phyloP scores from a whole-genome alignment of 2,797 vertebrate species.

The Alectoris magna region DNA sequence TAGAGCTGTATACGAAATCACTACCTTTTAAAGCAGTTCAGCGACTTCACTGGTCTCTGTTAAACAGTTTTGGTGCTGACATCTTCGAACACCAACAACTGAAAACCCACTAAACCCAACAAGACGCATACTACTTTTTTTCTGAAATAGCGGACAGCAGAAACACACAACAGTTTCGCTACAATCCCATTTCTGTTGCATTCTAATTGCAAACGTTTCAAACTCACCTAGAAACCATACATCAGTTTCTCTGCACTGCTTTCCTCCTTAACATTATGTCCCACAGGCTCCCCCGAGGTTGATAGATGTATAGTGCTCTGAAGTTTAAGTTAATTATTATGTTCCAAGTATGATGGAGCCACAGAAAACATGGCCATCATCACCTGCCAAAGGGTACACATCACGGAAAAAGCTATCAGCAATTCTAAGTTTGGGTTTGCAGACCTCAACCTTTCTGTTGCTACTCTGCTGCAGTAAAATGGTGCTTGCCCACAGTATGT shows the following conservation, averaged over 20 bases:
- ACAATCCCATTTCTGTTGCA: background rate
- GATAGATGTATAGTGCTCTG: background rate
- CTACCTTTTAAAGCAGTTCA: background rate
- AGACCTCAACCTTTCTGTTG: background rate
- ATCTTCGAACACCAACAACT: background rate
- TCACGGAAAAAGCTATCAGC: background rate
- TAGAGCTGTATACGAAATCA: background rate
- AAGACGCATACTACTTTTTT: background rate
- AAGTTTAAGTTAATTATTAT: slow-evolving; percentile 31
- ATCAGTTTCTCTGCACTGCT: background rate
- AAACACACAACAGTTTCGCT: background rate
- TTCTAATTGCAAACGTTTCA: background rate
- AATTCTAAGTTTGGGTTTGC: background rate
- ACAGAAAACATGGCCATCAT: slow-evolving; percentile 2
- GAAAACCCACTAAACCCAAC: background rate
- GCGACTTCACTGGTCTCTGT: background rate
- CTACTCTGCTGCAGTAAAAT: background rate
- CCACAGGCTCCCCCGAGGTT: background rate
- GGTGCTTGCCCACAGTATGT: background rate
- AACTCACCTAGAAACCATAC: background rate
- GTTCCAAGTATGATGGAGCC: background rate
- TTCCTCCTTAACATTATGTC: background rate
- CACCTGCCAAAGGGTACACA: background rate
- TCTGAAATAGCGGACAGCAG: background rate
- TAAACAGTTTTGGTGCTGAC: background rate